Evolutionary conservation across 2,113 vertebrate genomes (phyloP).

Genomic region (Albula goreensis): DNA sequence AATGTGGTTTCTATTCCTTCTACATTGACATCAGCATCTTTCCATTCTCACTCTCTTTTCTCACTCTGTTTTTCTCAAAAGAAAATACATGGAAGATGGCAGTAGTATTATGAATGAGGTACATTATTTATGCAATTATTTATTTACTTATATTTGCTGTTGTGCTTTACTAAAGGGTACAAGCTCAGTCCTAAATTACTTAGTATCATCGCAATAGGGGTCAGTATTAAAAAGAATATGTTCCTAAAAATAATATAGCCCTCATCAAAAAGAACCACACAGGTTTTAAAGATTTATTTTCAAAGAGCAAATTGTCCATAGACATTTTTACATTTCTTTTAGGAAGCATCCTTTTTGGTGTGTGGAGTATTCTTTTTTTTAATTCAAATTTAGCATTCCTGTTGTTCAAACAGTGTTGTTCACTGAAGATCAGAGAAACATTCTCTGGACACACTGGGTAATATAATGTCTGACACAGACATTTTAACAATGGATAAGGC

Average conservation of each 20-base stretch:
- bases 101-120: slow-evolving; percentile 2
- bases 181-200: too few species aligned
- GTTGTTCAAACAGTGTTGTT: background rate
- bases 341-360: too few species aligned
- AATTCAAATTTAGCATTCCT: background rate
- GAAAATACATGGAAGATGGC: background rate
- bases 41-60: slow-evolving; percentile 43
- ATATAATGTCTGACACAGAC: slow-evolving; percentile 10
- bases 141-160: background rate
- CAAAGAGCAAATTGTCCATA: too few species aligned
- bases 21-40: slow-evolving; percentile 68
- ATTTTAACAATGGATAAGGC: background rate
- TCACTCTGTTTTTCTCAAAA: slow-evolving; percentile 13
- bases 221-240: too few species aligned
- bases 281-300: too few species aligned
- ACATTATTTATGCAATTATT: background rate
- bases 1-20: slow-evolving; percentile 68
- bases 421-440: background rate
- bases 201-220: too few species aligned
- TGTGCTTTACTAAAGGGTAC: too few species aligned
- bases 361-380: too few species aligned
- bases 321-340: too few species aligned
- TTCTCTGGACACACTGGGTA: background rate
- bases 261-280: too few species aligned
- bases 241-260: too few species aligned